Base-by-base conservation (phyloP, 2,113 vertebrate species). In the Thermophis baileyi region DNA sequence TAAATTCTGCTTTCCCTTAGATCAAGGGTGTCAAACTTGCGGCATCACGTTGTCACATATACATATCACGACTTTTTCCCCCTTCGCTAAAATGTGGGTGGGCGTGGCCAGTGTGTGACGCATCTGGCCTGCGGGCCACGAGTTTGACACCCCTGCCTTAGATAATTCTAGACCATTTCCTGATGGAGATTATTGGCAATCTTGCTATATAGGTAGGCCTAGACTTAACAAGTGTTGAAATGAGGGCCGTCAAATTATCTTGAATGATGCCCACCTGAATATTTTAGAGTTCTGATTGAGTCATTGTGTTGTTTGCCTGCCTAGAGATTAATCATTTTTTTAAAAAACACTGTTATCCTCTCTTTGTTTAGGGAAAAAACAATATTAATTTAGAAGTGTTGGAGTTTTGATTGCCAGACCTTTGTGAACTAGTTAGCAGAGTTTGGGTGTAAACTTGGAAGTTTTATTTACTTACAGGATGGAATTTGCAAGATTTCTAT, bases 161-260 rank as follows among this genome's bases (percentile, higher is more conserved):
- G 54, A 55, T 22, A 54, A 91, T 85, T 85, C 46, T 87, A 88
- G 46, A n/a, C 55, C 25, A 20, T 87, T 55, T 90, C 89, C 25
- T 55, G 40, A 20, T 16, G 81, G 40, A 57, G 54, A 89, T 85
- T 97, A 97, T 97, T 97, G 95, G 95, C 95, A 96, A 97, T 93
- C 96, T 93, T 69, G 12, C 12, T 16, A n/a, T 6, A 69, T 16
- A 69, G 10, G 30, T 69, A 16, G 63, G 30, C 14, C 11, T 96
- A 96, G 94, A 96, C 95, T 81, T 97, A 96, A 97, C 95, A 97
- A 97, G 96, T 97, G 95, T 96, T 94, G 96, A 97, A 97, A 97
- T 97, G 97, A 97, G 96, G 95, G 92, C 96, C 95, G 94, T 93
- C 96, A 95, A 94, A 95, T 93, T 93, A 89, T 94, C 93, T 96